phyloP scores from a whole-genome alignment of 1,140 invertebrate genomes.

The Brachionus calyciflorus region DNA sequence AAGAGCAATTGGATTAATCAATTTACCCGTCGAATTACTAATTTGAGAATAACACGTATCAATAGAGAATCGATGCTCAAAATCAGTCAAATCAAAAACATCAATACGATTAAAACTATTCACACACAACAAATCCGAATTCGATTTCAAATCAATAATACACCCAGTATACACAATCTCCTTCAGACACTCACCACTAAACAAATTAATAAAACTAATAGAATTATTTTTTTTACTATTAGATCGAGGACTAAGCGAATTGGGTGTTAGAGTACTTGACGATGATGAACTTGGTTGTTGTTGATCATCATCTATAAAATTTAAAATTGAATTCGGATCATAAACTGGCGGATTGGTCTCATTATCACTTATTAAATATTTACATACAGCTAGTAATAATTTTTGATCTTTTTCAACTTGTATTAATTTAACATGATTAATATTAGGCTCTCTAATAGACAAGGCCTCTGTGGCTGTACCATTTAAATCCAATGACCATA shows the following conservation, averaged over 20 bases:
- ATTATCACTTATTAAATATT: background rate
- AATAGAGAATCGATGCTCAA: slow-evolving; percentile 15
- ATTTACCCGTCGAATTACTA: slow-evolving; percentile 23
- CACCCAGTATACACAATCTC: slow-evolving; percentile 13
- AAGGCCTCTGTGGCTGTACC: slow-evolving; percentile 21
- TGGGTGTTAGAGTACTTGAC: background rate
- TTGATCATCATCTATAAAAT: slow-evolving; percentile 29
- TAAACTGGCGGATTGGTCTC: background rate
- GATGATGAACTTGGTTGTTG: no score
- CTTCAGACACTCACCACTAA: slow-evolving; percentile 14
- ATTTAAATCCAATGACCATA: slow-evolving; percentile 39
- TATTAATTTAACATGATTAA: slow-evolving; percentile 16
- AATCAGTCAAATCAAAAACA: slow-evolving; percentile 3
- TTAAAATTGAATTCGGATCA: background rate
- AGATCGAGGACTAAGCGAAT: background rate
- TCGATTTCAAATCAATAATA: slow-evolving; percentile 40
- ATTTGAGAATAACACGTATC: slow-evolving; percentile 42
- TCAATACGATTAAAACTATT: slow-evolving; percentile 38
- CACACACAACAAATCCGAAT: slow-evolving; percentile 9
- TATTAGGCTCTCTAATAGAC: slow-evolving; percentile 22
- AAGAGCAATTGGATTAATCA: slow-evolving; percentile 79
- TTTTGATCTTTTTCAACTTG: slow-evolving; percentile 15
- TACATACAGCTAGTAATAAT: slow-evolving; percentile 35
- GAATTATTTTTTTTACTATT: background rate
- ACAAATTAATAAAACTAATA: background rate